Base-by-base conservation (phyloP, 2,888 invertebrate genomes). In the Eulithis prunata region DNA sequence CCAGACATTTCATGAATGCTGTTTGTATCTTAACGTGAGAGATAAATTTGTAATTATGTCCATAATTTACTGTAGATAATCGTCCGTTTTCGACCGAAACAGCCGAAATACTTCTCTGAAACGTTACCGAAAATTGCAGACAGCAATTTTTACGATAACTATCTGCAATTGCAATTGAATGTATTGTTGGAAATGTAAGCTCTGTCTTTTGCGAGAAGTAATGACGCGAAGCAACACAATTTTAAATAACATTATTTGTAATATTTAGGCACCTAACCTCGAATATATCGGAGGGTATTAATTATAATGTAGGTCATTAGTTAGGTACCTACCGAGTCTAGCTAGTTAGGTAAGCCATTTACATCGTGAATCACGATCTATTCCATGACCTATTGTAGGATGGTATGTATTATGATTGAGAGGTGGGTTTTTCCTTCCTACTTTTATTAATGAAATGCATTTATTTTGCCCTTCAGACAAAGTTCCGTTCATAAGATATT, bases 11-110 rank as follows among this genome's bases (percentile, higher is more conserved):
- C 67, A 65, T 65, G 59, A 66, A 58, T 58, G 65, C 64, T 56
- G 58, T 61, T 69, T 64, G 71, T 68, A 73, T 71, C 74, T 67
- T 51, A 67, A 60, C 73, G 78, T 74, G 76, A 76, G 75, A 76
- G 74, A 73, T 76, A 65, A 69, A 71, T 69, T 21, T 71, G 72
- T 79, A 80, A 80, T 81, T 77, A 77, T 66, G 65, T 53, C 63
- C 69, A 71, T 73, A 76, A 75, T 78, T 21, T 77, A 74, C 72
- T 69, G 71, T 64, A 61, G 68, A 66, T 70, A 71, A 72, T 63
- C 62, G 60, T 55, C 56, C 14, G 57, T 62, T 66, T 66, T 66
- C 45, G 55, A 56, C 62, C 56, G 52, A 63, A 58, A 45, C 45
- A 21, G 38, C 52, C n/a, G 46, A 36, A 45, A 45, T 14, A 60